phyloP scores from a whole-genome alignment of 2,888 invertebrate genomes.

The Latheticus oryzae region DNA sequence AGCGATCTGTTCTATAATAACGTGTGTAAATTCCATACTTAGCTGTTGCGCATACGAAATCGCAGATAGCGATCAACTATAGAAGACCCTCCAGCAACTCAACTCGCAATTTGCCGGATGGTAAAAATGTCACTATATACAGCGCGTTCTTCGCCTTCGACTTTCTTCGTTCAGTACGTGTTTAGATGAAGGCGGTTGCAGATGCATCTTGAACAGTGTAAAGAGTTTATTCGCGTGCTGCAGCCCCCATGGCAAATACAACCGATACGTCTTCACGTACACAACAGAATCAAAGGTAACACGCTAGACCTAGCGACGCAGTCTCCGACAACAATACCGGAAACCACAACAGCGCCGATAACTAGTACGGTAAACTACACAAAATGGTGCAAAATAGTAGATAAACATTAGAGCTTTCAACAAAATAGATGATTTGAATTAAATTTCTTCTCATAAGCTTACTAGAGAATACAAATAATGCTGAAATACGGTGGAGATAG shows the following conservation, averaged over 20 bases:
- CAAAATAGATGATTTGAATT: no score
- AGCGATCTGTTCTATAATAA: conserved; percentile 55
- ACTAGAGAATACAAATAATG: no score
- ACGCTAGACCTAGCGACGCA: conserved; percentile 44
- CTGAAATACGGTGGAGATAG: no score
- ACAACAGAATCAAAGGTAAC: conserved; percentile 47
- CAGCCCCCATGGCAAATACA: conserved; percentile 49
- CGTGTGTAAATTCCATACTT: conserved; percentile 54
- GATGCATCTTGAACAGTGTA: conserved; percentile 55
- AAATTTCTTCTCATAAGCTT: no score
- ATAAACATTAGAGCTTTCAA: no score
- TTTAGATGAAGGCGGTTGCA: conserved; percentile 51
- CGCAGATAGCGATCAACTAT: conserved; percentile 55
- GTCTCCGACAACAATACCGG: conserved; percentile 41
- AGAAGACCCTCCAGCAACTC: conserved; percentile 50
- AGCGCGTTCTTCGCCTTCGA: conserved; percentile 32
- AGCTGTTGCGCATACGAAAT: conserved; percentile 55
- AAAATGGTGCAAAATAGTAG: no score
- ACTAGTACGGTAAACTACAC: conserved; percentile 25
- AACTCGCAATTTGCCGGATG: conserved; percentile 54
- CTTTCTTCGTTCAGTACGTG: conserved; percentile 46
- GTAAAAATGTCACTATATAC: conserved; percentile 53
- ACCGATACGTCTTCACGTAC: conserved; percentile 46
- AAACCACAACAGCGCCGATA: conserved; percentile 30
- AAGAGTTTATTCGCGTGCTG: conserved; percentile 50